Conservation (phyloP, 1,140 invertebrate genomes). For the Heliconius nattereri region DNA sequence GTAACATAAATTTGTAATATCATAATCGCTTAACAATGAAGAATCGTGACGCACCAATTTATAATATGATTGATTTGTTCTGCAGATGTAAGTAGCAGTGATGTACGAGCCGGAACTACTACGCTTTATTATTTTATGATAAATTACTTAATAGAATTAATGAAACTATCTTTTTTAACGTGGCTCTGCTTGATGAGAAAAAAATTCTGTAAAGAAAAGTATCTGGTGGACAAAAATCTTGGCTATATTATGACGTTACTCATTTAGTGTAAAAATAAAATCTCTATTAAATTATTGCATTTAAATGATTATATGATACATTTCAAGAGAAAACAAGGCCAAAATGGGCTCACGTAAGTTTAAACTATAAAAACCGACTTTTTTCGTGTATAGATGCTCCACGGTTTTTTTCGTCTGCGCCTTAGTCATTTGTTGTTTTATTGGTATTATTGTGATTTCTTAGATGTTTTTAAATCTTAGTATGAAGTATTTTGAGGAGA, state of each 20-base stretch:
- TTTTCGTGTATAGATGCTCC: no score
- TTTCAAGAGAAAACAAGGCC: no score
- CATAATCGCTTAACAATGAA: background rate
- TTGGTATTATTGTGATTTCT: no score
- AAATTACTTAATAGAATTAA: conserved; percentile 6
- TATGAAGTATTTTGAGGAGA: no score
- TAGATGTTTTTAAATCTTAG: no score
- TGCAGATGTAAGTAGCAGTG: conserved; percentile 16
- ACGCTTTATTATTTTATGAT: background rate
- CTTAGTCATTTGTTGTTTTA: no score
- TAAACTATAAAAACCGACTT: no score
- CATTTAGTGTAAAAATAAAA: no score
- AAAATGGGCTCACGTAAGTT: no score
- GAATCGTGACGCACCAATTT: conserved; percentile 18
- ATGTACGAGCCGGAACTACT: conserved; percentile 17
- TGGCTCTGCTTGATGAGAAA: background rate
- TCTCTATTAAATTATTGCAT: no score
- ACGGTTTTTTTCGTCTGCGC: no score
- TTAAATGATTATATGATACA: no score
- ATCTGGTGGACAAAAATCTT: background rate
- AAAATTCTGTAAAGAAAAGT: background rate
- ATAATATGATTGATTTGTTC: conserved; percentile 18
- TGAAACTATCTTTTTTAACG: background rate
- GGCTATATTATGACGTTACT: background rate
- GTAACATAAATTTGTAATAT: background rate